These are phyloP conservation scores for Corvus hawaiiensis DNA, from an alignment of 2,113 vertebrate species.

Conservation along the genomic window DNA sequence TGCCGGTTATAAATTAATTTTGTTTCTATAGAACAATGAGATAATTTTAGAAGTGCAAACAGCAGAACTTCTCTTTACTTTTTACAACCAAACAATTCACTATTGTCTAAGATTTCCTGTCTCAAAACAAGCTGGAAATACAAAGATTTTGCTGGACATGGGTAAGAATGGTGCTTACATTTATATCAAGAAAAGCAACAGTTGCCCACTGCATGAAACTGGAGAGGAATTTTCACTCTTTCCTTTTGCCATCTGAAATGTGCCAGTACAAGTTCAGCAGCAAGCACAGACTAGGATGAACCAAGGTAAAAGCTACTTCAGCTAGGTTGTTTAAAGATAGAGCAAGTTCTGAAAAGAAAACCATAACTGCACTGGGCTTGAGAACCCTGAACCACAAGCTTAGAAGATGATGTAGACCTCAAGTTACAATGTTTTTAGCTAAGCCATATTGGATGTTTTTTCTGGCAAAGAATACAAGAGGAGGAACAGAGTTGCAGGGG, in stretches of 20 bases:
- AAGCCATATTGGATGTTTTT: neutral
- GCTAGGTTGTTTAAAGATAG: neutral
- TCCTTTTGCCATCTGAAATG: neutral
- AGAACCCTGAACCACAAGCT: neutral
- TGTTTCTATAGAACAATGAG: neutral
- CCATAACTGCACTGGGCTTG: accelerated
- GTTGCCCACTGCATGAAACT: neutral
- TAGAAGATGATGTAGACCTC: accelerated
- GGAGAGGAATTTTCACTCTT: neutral
- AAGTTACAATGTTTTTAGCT: neutral
- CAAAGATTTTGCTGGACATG: neutral
- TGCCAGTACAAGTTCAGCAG: neutral
- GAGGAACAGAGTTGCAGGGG: neutral
- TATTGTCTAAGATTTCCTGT: neutral
- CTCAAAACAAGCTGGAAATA: neutral
- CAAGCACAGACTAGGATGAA: neutral
- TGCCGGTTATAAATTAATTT: neutral
- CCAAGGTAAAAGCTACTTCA: neutral
- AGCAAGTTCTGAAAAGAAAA: neutral
- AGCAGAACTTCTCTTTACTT: neutral
- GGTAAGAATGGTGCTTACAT: neutral
- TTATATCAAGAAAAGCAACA: neutral
- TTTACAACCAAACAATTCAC: neutral
- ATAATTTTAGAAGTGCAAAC: neutral
- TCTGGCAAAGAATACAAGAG: neutral